Evolutionary conservation across 2,113 vertebrate genomes (phyloP), one percentile per base, ranked within the genome.

Genomic region (Eolophus roseicapilla): DNA sequence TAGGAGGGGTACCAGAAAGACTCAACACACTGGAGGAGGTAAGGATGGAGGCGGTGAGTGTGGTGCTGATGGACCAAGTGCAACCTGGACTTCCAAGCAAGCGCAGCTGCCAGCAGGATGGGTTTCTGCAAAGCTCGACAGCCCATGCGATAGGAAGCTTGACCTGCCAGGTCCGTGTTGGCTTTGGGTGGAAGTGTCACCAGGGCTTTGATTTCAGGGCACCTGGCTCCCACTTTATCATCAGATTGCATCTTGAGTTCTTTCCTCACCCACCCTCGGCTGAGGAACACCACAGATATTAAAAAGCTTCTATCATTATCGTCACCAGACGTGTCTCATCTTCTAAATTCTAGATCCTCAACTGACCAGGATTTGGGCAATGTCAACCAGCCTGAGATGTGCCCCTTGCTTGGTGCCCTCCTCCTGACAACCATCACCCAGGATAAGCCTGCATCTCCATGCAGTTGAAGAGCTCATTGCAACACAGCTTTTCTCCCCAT

Each of bases 401-500:
- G 39, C 29, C 49, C 39, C n/a, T 33, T 41, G 6, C 33, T 68
- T 68, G 19, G 24, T 75, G 52, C 24, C 27, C 10, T 82, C 11
- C 12, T 67, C n/a, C 41, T 76, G 37, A 82, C 35, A 73, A 31
- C 12, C 15, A 33, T 16, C 37, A 39, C 16, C 25, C 59, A 80
- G 44, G 39, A 39, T 28, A 44, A 71, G 55, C 6, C 19, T 69
- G 37, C 8, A 5, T 25, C 47, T 86, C 77, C 43, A 11, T 47
- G n/a, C 1, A 1, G 27, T 2, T 85, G 24, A 65, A 76, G 39
- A 78, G 15, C 31, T 71, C 19, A 0, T 1, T 77, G 41, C 46
- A 59, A 19, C 0, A 3, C 27, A 73, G 0, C 39, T 90, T 53
- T 90, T 33, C n/a, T 53, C 28, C 31, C 13, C 0, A 0, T 5